Percentiles rank a stretch among this genome's conserved stretches.
These are phyloP conservation scores for Theonella swinhoei DNA, from an alignment of 37 sponge, comb jelly and placozoan species.

Conservation along the genomic window DNA sequence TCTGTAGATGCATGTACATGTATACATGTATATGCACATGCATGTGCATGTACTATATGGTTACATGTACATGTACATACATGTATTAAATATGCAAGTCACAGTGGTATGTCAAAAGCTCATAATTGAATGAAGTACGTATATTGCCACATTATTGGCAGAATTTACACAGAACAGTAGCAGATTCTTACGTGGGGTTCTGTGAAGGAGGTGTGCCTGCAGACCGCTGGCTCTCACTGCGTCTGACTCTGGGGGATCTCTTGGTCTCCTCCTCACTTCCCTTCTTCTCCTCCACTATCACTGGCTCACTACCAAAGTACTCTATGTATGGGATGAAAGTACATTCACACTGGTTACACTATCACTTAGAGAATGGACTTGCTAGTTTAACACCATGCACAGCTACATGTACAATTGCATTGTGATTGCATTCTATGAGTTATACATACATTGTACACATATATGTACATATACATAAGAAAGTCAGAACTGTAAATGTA, in stretches of 20 bases:
- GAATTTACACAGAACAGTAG: neutral
- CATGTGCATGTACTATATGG: too few species aligned
- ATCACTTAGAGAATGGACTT: neutral
- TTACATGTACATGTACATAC: neutral
- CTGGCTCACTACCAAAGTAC: conserved; percentile 49
- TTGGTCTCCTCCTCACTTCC: conserved; percentile 44
- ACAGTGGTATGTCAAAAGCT: too few species aligned
- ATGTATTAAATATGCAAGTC: too few species aligned
- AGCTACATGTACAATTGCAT: too few species aligned
- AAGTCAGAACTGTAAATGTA: too few species aligned
- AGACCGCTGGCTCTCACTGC: neutral
- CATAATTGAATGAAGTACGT: too few species aligned
- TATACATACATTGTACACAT: too few species aligned
- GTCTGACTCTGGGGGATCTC: neutral
- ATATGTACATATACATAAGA: too few species aligned
- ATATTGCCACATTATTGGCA: too few species aligned
- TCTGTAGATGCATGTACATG: too few species aligned
- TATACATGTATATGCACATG: neutral
- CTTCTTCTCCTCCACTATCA: conserved; percentile 19
- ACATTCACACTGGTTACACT: neutral
- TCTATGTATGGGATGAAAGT: conserved; percentile 15
- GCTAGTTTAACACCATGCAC: neutral
- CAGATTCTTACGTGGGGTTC: neutral
- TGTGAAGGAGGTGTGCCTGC: neutral
- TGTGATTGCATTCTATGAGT: too few species aligned